Evolutionary conservation across 2,888 invertebrate genomes (phyloP), one percentile per base, ranked within the genome.

Genomic region (Lasioglossum lativentre): DNA sequence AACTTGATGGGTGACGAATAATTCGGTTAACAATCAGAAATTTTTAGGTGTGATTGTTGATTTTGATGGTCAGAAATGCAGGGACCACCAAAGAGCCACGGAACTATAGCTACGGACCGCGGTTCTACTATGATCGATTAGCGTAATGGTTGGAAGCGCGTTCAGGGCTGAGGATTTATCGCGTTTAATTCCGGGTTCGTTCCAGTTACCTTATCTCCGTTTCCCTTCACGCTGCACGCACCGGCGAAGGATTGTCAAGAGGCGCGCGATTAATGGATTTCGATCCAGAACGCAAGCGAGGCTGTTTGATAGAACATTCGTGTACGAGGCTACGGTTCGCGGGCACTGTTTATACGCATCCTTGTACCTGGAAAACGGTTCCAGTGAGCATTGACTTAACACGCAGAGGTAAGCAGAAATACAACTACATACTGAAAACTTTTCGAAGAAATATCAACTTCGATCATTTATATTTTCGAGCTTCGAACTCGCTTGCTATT

Each of bases 191-290:
- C 34, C 59, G 66, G 27, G 38, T 79, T 73, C 52, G 38, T 56
- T 71, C 70, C 27, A 78, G 47, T 77, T 56, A 71, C 71, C 71
- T 78, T 70, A 78, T 78, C 71, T 56, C 47, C 30, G 34, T 12
- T 23, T 23, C 75, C 63, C 79, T 73, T 66, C 74, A n/a, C 59
- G 56, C 34, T 23, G 79, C 47, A 74, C 59, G 59, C 79, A 47
- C 63, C 59, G 40, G 59, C 75, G n/a, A 27, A 56, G 27, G 78
- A 78, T 52, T 63, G 78, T 45, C 79, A 56, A 38, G 27, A 30
- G 45, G 68, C 71, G 38, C 42, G 38, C 45, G 71, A 81, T 81
- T 78, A 78, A 34, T 52, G 71, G 27, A n/a, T 56, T 38, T 38
- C 79, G 78, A 80, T 47, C 10, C 63, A 42, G 40, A 38, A 40